Conservation (phyloP, 2,797 vertebrate genomes). For the Hephaestus fuliginosus region DNA sequence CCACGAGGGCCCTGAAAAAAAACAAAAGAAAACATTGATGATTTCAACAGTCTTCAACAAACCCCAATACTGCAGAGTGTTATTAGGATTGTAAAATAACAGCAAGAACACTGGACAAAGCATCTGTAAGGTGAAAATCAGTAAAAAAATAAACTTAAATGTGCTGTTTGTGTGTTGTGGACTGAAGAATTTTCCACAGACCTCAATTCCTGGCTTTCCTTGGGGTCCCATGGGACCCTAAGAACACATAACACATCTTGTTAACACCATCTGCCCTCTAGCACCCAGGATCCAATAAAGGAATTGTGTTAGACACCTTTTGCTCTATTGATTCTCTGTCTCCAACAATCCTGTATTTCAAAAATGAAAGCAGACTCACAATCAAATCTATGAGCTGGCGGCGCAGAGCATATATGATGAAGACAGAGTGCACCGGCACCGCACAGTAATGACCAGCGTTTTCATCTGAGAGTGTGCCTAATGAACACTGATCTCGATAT, state of each 20-base stretch:
- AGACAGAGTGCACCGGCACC: conserved; percentile 16
- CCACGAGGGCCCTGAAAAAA: conserved; percentile 90
- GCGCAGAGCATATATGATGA: conserved; percentile 41
- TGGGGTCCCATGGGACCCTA: conserved; percentile 91
- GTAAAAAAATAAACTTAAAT: conserved; percentile 30
- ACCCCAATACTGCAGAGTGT: not conserved
- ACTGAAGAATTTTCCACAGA: conserved; percentile 73
- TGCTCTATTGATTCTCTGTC: conserved; percentile 81
- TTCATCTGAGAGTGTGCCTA: conserved; percentile 45
- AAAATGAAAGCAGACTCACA: conserved; percentile 72
- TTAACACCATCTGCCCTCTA: conserved; percentile 78
- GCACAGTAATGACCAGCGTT: conserved; percentile 31
- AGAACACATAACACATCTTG: conserved; percentile 80
- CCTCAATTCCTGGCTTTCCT: conserved; percentile 92
- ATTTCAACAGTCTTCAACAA: conserved; percentile 19
- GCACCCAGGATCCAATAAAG: conserved; percentile 77
- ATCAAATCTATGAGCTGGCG: conserved; percentile 59
- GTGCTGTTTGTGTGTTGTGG: conserved; percentile 43
- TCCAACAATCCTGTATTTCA: conserved; percentile 69
- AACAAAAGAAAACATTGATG: conserved; percentile 6
- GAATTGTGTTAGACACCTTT: conserved; percentile 78
- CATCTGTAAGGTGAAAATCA: conserved; percentile 16
- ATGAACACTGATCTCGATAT: conserved; percentile 46
- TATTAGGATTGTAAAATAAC: conserved; percentile 28
- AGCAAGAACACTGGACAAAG: not conserved